phyloP scores from a whole-genome alignment of 2,113 vertebrate genomes.

The Eclectus roratus region DNA sequence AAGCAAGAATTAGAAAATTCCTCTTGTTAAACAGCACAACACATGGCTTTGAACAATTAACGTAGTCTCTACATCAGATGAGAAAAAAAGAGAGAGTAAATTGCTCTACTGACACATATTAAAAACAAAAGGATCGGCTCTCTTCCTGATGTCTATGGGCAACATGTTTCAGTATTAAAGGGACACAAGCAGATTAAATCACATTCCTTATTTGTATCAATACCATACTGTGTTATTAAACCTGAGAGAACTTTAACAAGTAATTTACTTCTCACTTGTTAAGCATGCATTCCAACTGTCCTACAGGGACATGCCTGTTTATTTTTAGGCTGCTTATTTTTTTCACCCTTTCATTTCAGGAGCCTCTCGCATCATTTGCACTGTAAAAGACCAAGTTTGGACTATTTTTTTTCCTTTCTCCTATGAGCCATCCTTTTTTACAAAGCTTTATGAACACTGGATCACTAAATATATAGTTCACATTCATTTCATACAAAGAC shows the following conservation, averaged over 20 bases:
- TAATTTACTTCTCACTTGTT: constrained; percentile 61
- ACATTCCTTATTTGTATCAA: constrained; percentile 60
- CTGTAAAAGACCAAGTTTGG: background rate
- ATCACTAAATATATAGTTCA: background rate
- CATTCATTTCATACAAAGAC: background rate
- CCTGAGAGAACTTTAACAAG: constrained; percentile 63
- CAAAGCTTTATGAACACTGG: background rate
- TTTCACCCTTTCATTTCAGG: constrained; percentile 35
- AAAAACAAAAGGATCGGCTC: constrained; percentile 22
- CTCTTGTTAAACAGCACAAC: background rate
- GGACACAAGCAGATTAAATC: constrained; percentile 56
- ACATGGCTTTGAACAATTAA: constrained; percentile 45
- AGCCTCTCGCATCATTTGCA: background rate
- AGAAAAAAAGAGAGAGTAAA: constrained; percentile 1
- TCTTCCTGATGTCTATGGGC: constrained; percentile 30
- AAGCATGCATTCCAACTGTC: constrained; percentile 42
- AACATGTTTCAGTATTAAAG: constrained; percentile 49
- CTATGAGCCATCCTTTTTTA: background rate
- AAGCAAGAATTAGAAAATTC: constrained; percentile 47
- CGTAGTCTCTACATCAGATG: background rate
- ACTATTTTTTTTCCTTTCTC: background rate
- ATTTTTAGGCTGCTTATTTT: constrained; percentile 26
- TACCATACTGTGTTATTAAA: constrained; percentile 69
- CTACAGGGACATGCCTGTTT: constrained; percentile 26
- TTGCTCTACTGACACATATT: constrained; percentile 49